Base-by-base conservation (phyloP, 1,140 invertebrate genomes). In the Drosophila ambigua region DNA sequence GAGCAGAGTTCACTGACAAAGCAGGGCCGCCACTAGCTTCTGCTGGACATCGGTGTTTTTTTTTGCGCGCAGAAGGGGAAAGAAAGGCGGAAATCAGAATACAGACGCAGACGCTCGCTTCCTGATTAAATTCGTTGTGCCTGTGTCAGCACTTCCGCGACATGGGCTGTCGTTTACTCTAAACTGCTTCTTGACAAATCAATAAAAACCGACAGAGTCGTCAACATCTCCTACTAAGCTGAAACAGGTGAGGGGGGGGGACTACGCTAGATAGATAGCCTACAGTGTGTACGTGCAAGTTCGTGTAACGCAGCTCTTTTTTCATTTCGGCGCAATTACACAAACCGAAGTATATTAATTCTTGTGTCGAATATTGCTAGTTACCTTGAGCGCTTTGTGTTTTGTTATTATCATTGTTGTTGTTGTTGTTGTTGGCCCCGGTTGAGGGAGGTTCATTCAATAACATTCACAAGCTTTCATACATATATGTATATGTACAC, bases 381-480 rank as follows among this genome's bases (percentile, higher is more conserved):
- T 83, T 83, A 88, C 83, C 83, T 88, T 88, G 79, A 66, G 75
- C 61, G 23, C 52, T 41, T 52, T 43, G 66, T 59, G 44, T 58
- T 74, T 44, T 68, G 52, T 65, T 49, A 69, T 69, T 69, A 69
- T 69, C 65, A 71, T 50, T 71, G 67, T 52, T 66, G 44, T 16
- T 16, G 16, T 16, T 16, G 16, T 16, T 16, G 16, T 41, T 43
- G 43, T 55, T 50, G 23, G 35, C 16, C 57, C 65, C 75, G 61
- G 84, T 88, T 89, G 79, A 89, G 65, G 84, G 79, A 83, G 79
- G 83, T 88, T 88, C 83, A 88, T 84, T 88, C 73, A 89, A 69
- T 77, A 67, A 65, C 51, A 31, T 60, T 46, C 60, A 35, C 49
- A 43, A 68, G 64, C 39, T 24, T 4, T 24, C 51, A 52, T 61